A percentile compares a stretch with the other conserved stretches of the same genome.
These are phyloP conservation scores for Drosophila equinoxialis DNA, from an alignment of 1,140 invertebrate species.

Conservation along the genomic window DNA sequence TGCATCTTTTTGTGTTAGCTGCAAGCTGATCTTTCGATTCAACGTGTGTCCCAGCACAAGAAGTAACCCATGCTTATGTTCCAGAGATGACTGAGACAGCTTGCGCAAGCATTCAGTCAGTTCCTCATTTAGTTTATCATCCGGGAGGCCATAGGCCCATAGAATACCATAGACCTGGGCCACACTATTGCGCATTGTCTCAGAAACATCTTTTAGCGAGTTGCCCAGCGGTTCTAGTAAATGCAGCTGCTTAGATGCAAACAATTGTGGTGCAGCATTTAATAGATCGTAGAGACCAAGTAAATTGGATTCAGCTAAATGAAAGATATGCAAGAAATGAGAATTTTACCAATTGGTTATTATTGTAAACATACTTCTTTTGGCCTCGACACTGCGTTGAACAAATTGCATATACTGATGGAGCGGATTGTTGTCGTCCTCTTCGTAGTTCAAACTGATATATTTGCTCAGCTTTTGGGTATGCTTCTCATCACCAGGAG, in stretches of 20 bases:
- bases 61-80: constrained; percentile 80
- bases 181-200: constrained; percentile 72
- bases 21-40: constrained; percentile 63
- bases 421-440: constrained; percentile 70
- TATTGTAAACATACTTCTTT: constrained; percentile 62
- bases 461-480: constrained; percentile 64
- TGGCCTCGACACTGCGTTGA: constrained; percentile 75
- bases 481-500: constrained; percentile 80
- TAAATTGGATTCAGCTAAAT: constrained; percentile 69
- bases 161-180: constrained; percentile 77
- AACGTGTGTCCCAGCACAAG: constrained; percentile 76
- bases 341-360: neutral
- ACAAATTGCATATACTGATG: constrained; percentile 81
- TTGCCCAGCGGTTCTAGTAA: constrained; percentile 68
- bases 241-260: constrained; percentile 70
- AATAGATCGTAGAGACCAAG: constrained; percentile 77
- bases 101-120: constrained; percentile 61
- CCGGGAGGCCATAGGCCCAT: constrained; percentile 67
- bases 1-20: constrained; percentile 19
- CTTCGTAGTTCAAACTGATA: constrained; percentile 63
- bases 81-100: constrained; percentile 68
- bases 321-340: neutral
- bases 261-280: constrained; percentile 71
- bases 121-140: constrained; percentile 70
- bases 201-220: constrained; percentile 79